Evolutionary conservation across 2,797 vertebrate species (phyloP).

Genomic region (Sylvia borin): DNA sequence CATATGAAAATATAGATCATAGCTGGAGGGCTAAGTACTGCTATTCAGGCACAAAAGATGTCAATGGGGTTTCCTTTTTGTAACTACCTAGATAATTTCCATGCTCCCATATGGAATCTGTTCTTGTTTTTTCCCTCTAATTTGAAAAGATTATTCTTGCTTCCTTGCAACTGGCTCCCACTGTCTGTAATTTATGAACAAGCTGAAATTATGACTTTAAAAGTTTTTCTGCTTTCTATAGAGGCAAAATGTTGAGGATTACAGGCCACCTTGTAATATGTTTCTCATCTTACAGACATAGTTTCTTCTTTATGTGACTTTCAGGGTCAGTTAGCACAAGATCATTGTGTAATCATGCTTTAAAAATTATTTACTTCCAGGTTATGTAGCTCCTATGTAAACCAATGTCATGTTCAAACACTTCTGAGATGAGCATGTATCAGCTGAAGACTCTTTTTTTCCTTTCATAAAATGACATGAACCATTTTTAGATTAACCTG

Average conservation of each 20-base stretch:
- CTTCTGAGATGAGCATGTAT: background rate
- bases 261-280: background rate
- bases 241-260: slow-evolving; percentile 8
- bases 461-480: background rate
- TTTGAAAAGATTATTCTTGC: slow-evolving; percentile 60
- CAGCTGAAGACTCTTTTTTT: background rate
- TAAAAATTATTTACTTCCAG: background rate
- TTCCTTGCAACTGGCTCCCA: slow-evolving; percentile 49
- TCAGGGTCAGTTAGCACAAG: background rate
- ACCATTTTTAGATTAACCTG: background rate
- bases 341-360: background rate
- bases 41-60: background rate
- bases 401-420: background rate
- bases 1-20: background rate
- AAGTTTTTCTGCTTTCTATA: slow-evolving; percentile 27
- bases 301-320: background rate
- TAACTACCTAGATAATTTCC: slow-evolving; percentile 52
- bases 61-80: slow-evolving; percentile 29
- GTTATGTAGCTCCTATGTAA: background rate
- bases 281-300: background rate
- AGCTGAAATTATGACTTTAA: slow-evolving; percentile 42
- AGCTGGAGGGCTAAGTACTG: slow-evolving; percentile 7
- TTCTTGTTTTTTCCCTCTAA: slow-evolving; percentile 48
- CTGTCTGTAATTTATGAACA: slow-evolving; percentile 41
- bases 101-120: slow-evolving; percentile 20